A percentile compares a stretch with the other conserved stretches of the same genome.
These are phyloP conservation scores for Acholoe squamosa DNA, from an alignment of 2,888 invertebrate genomes.

Conservation along the genomic window DNA sequence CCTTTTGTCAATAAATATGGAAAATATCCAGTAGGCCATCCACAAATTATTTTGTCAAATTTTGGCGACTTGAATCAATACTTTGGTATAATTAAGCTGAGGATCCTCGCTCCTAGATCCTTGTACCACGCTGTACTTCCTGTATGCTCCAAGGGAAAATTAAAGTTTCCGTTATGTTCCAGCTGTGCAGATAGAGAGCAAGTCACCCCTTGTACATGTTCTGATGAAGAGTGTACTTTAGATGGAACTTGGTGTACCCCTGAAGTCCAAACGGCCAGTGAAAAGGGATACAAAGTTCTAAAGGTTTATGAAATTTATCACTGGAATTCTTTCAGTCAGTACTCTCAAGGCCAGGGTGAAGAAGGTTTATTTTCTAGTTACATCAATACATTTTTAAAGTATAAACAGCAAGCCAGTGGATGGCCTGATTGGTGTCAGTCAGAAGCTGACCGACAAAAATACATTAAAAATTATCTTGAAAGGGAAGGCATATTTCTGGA, in stretches of 20 bases:
- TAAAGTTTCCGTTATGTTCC: too few relatives aligned
- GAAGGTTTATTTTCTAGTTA: slow-evolving; percentile 75
- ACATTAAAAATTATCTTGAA: slow-evolving; percentile 64
- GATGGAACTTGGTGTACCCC: slow-evolving; percentile 79
- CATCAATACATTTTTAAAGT: slow-evolving; percentile 71
- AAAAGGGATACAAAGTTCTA: slow-evolving; percentile 76
- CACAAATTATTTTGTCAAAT: too few relatives aligned
- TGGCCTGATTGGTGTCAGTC: slow-evolving; percentile 67
- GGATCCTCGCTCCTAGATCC: too few relatives aligned
- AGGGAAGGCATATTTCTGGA: slow-evolving; percentile 69
- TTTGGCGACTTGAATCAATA: too few relatives aligned
- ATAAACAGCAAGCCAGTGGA: slow-evolving; percentile 69
- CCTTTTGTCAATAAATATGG: too few relatives aligned
- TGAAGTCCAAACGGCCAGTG: slow-evolving; percentile 78
- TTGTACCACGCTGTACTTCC: too few relatives aligned
- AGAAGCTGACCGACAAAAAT: slow-evolving; percentile 67
- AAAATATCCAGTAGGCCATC: too few relatives aligned
- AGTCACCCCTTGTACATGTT: too few relatives aligned
- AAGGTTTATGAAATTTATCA: slow-evolving; percentile 80
- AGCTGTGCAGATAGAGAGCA: too few relatives aligned
- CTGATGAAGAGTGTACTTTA: too few relatives aligned
- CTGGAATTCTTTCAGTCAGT: slow-evolving; percentile 72
- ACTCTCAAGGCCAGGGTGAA: slow-evolving; percentile 66
- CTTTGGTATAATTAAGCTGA: too few relatives aligned
- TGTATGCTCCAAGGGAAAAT: too few relatives aligned